A percentile compares a stretch with the other conserved stretches of the same genome.
phyloP scores from a whole-genome alignment of 2,113 vertebrate genomes.

The Paralichthys olivaceus region DNA sequence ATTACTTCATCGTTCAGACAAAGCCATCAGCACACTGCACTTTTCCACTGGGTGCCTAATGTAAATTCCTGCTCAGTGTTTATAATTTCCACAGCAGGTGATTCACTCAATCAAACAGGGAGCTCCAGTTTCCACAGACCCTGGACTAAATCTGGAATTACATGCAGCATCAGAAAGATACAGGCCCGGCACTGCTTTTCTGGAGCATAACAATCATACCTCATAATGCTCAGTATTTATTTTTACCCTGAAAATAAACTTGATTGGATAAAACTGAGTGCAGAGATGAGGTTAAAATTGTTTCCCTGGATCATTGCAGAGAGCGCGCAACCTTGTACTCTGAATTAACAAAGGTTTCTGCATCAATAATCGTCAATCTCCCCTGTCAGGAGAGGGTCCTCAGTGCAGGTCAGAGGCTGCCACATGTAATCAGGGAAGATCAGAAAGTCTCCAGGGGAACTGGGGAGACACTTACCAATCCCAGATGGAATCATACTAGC shows the following conservation, averaged over 20 bases:
- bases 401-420: slow-evolving; percentile 79
- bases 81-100: slow-evolving; percentile 78
- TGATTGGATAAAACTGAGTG: slow-evolving; percentile 45
- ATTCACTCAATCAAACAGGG: slow-evolving; percentile 74
- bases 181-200: slow-evolving; percentile 3
- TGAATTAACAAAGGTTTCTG: slow-evolving; percentile 83
- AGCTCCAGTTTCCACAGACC: slow-evolving; percentile 57
- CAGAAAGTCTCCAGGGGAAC: slow-evolving; percentile 68
- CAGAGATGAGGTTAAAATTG: slow-evolving; percentile 62
- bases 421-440: slow-evolving; percentile 84
- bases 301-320: slow-evolving; percentile 53
- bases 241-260: slow-evolving; percentile 24
- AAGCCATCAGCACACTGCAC: slow-evolving; percentile 60
- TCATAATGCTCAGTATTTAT: neutral
- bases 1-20: slow-evolving; percentile 73
- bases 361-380: slow-evolving; percentile 84
- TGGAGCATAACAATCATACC: neutral
- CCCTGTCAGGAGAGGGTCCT: slow-evolving; percentile 77
- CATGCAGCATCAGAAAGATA: slow-evolving; percentile 27
- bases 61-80: slow-evolving; percentile 80
- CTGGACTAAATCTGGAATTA: slow-evolving; percentile 49
- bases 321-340: slow-evolving; percentile 60
- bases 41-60: slow-evolving; percentile 78
- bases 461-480: slow-evolving; percentile 72
- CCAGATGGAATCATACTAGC: slow-evolving; percentile 79